Evolutionary conservation across 2,113 vertebrate genomes (phyloP).

Genomic region (Jacana jacana): DNA sequence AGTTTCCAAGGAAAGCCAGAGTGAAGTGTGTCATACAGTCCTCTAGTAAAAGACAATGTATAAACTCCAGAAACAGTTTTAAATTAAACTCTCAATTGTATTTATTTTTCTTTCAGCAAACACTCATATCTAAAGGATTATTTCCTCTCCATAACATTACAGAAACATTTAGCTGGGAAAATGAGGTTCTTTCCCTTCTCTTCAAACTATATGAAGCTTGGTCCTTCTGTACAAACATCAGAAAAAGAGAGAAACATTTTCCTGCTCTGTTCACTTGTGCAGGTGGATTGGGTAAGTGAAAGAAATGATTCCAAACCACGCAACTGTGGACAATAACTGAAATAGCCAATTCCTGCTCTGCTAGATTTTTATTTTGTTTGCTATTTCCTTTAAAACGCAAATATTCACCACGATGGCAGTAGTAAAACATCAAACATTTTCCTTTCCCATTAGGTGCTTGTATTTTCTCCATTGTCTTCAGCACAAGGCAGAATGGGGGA

Average conservation of each 20-base stretch:
- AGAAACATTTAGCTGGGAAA: not conserved
- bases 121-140: not conserved
- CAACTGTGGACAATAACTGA: not conserved
- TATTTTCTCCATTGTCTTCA: not conserved
- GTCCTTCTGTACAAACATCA: not conserved
- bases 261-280: not conserved
- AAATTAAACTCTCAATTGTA: not conserved
- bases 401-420: not conserved
- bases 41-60: not conserved
- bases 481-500: not conserved
- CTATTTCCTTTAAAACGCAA: not conserved
- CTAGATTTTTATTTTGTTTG: not conserved
- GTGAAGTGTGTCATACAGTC: not conserved
- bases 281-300: not conserved
- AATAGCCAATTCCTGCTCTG: not conserved
- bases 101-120: not conserved
- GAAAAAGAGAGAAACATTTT: not conserved
- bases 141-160: not conserved
- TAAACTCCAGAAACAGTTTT: not conserved
- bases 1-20: not conserved
- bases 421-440: not conserved
- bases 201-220: not conserved
- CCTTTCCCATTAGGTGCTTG: not conserved
- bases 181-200: not conserved
- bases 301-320: not conserved